These are phyloP conservation scores for Leptinotarsa juncta DNA, from an alignment of 2,888 invertebrate species.

Conservation along the genomic window DNA sequence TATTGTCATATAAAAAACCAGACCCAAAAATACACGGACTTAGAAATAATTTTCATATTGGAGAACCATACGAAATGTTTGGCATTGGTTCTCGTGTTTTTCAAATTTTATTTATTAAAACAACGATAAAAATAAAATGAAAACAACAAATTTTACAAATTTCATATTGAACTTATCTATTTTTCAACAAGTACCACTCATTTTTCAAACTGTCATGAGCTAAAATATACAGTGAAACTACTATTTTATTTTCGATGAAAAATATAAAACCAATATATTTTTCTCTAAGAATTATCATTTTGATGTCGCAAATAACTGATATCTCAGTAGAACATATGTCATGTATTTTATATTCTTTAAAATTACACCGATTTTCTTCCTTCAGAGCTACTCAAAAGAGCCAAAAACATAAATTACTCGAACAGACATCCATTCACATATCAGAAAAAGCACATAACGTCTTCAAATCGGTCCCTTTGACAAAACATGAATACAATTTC, in stretches of 20 bases:
- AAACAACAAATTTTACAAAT: too few species aligned
- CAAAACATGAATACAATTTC: slow-evolving; percentile 52
- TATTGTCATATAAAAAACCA: too few species aligned
- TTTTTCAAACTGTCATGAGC: too few species aligned
- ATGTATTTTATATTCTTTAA: slow-evolving; percentile 26
- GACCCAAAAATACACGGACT: too few species aligned
- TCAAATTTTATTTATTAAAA: too few species aligned
- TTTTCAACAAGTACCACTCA: too few species aligned
- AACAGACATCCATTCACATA: slow-evolving; percentile 40
- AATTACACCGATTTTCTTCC: slow-evolving; percentile 27
- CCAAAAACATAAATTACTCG: slow-evolving; percentile 43
- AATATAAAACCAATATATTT: not conserved
- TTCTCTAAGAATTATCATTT: not conserved
- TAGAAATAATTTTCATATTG: too few species aligned
- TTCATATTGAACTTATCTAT: too few species aligned
- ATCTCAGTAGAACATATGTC: not conserved
- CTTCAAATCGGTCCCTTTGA: slow-evolving; percentile 48
- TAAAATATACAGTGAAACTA: too few species aligned
- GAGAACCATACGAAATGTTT: too few species aligned
- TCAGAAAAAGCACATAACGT: slow-evolving; percentile 27
- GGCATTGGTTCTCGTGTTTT: too few species aligned
- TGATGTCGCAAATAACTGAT: not conserved
- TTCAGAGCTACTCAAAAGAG: slow-evolving; percentile 34
- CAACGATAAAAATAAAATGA: too few species aligned
- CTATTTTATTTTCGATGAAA: not conserved